Evolutionary conservation across 2,888 invertebrate species (phyloP).

Genomic region (Rhaphigaster nebulosa): DNA sequence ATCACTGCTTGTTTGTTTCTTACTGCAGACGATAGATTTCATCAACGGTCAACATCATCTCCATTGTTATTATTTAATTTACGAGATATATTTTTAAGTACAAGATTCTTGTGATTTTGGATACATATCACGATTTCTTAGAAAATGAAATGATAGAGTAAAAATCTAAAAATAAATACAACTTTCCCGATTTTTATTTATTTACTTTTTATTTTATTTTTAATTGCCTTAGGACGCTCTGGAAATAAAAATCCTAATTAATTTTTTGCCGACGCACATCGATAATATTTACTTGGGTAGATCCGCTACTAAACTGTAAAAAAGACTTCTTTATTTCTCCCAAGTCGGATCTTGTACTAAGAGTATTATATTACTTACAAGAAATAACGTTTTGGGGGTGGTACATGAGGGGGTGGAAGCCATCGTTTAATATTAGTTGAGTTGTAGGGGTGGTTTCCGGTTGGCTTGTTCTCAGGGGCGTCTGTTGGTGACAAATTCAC

Average conservation of each 20-base stretch:
- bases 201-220: no score
- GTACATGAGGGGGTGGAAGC: conserved; percentile 42
- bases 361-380: conserved; percentile 58
- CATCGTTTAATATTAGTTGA: conserved; percentile 57
- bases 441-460: conserved; percentile 54
- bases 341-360: conserved; percentile 10
- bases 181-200: no score
- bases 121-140: no score
- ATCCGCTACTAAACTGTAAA: not conserved
- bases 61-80: no score
- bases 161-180: no score
- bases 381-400: conserved; percentile 53
- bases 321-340: conserved; percentile 2
- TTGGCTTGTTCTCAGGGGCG: conserved; percentile 50
- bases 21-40: no score
- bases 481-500: conserved; percentile 58
- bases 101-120: no score
- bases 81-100: no score
- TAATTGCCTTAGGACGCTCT: no score
- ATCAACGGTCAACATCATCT: no score
- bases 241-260: not conserved
- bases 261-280: not conserved
- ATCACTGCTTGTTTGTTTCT: no score
- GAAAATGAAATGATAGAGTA: no score
- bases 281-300: not conserved